Percentiles rank a stretch among this genome's conserved stretches.
These are phyloP conservation scores for Caenorhabditis sp. DNA, from an alignment of 2,888 invertebrate genomes.

Conservation along the genomic window DNA sequence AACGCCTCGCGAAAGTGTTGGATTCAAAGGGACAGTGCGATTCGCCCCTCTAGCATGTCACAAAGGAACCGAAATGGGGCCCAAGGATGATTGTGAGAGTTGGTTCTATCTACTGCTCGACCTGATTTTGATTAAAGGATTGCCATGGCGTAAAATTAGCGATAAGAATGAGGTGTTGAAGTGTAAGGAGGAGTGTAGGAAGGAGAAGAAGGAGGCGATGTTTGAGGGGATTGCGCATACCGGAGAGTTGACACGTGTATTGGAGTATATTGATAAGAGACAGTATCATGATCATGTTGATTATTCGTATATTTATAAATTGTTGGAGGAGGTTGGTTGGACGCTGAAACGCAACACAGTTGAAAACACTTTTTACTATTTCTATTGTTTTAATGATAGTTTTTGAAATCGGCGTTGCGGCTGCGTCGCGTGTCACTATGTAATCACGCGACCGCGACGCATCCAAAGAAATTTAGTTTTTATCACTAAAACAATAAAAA, in stretches of 20 bases:
- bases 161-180: slow-evolving; percentile 52
- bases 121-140: slow-evolving; percentile 43
- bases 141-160: slow-evolving; percentile 55
- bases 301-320: slow-evolving; percentile 56
- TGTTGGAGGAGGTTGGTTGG: slow-evolving; percentile 24
- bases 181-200: slow-evolving; percentile 52
- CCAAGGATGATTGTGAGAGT: slow-evolving; percentile 65
- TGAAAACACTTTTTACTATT: too few species aligned
- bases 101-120: slow-evolving; percentile 67
- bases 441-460: too few species aligned
- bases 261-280: slow-evolving; percentile 56
- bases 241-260: slow-evolving; percentile 47
- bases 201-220: slow-evolving; percentile 36
- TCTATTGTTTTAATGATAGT: too few species aligned
- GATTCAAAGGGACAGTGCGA: slow-evolving; percentile 64
- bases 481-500: too few species aligned
- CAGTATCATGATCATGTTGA: slow-evolving; percentile 58
- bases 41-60: slow-evolving; percentile 65
- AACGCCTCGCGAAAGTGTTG: slow-evolving; percentile 44
- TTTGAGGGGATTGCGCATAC: slow-evolving; percentile 38
- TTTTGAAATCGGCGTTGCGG: too few species aligned
- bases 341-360: too few species aligned
- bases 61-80: slow-evolving; percentile 50
- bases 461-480: too few species aligned
- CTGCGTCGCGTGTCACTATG: too few species aligned